Evolutionary conservation across 2,888 invertebrate species (phyloP).

Genomic region (Entomobrya multifasciata): DNA sequence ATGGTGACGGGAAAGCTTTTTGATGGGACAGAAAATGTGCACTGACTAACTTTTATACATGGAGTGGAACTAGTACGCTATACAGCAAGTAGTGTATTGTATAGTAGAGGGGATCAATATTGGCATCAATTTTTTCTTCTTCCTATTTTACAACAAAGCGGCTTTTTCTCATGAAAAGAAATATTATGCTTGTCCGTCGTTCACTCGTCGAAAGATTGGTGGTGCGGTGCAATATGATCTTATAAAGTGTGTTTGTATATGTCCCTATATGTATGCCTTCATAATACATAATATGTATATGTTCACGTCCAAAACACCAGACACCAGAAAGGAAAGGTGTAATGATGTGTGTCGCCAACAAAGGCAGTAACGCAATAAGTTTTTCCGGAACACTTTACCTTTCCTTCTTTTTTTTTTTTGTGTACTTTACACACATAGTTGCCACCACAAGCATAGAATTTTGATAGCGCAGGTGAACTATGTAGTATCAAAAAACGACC

Average conservation of each 20-base stretch:
- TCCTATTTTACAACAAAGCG: constrained; percentile 57
- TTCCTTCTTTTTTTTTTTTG: constrained; percentile 16
- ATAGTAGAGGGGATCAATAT: constrained; percentile 59
- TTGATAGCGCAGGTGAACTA: background rate
- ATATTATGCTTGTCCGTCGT: constrained; percentile 38
- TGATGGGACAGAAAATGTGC: constrained; percentile 53
- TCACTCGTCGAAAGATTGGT: background rate
- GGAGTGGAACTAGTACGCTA: too few relatives aligned
- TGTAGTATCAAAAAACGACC: constrained; percentile 1
- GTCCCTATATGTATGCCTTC: background rate
- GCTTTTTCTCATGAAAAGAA: constrained; percentile 63
- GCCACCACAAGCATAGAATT: background rate
- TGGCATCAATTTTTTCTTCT: constrained; percentile 49
- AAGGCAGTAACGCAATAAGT: constrained; percentile 36
- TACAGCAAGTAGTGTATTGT: background rate
- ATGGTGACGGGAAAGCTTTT: constrained; percentile 3
- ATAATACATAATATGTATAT: too few relatives aligned
- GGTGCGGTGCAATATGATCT: constrained; percentile 23
- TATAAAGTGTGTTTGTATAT: background rate
- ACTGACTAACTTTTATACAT: too few relatives aligned
- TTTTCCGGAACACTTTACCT: constrained; percentile 61
- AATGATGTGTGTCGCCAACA: constrained; percentile 67
- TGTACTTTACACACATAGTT: constrained; percentile 36
- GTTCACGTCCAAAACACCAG: background rate
- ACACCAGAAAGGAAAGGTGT: constrained; percentile 50